A percentile compares a stretch with the other conserved stretches of the same genome.
Conservation (phyloP, 1,140 invertebrate genomes). For the Scaptomyza hsui region DNA sequence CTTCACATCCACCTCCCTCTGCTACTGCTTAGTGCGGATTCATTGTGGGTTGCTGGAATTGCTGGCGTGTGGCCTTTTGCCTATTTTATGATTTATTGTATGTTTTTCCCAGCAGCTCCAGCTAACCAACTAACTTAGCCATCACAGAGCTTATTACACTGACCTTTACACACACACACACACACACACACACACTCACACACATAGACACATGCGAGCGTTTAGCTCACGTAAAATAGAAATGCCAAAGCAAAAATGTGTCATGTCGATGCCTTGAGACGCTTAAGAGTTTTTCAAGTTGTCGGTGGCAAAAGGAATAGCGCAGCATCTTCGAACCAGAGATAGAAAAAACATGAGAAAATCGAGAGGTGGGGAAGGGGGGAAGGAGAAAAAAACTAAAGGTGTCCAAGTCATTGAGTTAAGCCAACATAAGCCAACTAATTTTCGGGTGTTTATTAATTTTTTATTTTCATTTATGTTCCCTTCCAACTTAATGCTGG, state of each 20-base stretch:
- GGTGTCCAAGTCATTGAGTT: conserved; percentile 46
- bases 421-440: conserved; percentile 33
- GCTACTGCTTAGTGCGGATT: not conserved
- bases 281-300: conserved; percentile 10
- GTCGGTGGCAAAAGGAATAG: not conserved
- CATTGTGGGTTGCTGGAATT: conserved; percentile 8
- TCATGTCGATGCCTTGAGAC: conserved; percentile 23
- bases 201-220: conserved; percentile 1
- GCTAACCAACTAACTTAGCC: conserved; percentile 54
- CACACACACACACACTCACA: not conserved
- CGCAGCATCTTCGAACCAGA: not conserved
- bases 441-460: conserved; percentile 40
- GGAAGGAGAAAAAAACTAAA: conserved; percentile 13
- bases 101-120: conserved; percentile 47
- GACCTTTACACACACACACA: conserved; percentile 57
- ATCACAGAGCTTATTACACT: conserved; percentile 67
- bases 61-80: conserved; percentile 46
- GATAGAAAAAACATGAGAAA: not conserved
- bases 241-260: conserved; percentile 31
- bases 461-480: not conserved
- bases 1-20: not conserved
- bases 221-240: conserved; percentile 13
- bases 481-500: not conserved
- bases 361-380: not conserved
- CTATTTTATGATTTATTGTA: conserved; percentile 81